phyloP scores from a whole-genome alignment of 2,113 vertebrate species.

The Theristicus caerulescens region DNA sequence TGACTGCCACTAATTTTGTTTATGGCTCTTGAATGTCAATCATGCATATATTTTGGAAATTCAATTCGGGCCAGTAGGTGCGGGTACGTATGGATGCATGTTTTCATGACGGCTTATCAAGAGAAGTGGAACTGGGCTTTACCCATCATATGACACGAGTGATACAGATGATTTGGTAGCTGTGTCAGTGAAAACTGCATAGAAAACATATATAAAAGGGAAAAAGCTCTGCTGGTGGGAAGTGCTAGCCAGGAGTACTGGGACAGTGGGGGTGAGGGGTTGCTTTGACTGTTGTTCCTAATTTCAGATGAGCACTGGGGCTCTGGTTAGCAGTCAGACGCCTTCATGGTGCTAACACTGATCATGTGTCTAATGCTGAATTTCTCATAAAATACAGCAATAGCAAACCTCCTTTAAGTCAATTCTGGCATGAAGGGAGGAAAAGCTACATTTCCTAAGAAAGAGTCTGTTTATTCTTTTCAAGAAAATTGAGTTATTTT shows the following conservation, averaged over 20 bases:
- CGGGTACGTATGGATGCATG: accelerated
- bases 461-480: neutral
- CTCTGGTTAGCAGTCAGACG: neutral
- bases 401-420: neutral
- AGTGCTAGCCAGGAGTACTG: neutral
- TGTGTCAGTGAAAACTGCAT: neutral
- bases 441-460: neutral
- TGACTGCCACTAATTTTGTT: constrained; percentile 11
- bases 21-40: neutral
- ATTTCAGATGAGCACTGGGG: neutral
- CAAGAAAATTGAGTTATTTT: neutral
- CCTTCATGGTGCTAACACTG: too few relatives aligned
- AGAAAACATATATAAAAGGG: neutral
- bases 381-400: neutral
- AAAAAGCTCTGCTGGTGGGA: neutral
- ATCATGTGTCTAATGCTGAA: neutral
- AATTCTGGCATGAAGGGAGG: neutral
- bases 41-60: neutral
- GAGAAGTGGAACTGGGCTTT: neutral
- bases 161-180: neutral
- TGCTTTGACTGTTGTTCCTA: neutral
- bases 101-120: neutral
- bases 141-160: accelerated
- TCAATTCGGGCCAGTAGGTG: neutral
- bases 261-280: neutral